Evolutionary conservation across 1,140 invertebrate species (phyloP), one percentile per base, ranked within the genome.

Genomic region (Drosophila sulfurigaster): DNA sequence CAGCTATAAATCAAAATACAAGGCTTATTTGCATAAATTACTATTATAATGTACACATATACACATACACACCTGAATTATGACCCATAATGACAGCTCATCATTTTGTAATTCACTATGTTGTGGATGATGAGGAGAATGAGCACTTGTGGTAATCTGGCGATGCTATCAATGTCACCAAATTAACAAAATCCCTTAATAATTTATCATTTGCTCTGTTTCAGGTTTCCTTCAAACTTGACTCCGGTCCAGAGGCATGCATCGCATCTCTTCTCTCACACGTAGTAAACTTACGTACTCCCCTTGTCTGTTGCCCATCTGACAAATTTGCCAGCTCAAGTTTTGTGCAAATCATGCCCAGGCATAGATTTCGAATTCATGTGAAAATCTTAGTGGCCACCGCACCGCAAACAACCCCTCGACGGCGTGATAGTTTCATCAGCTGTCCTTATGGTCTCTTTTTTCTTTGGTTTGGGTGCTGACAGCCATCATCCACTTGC

Each of bases 291-390:
- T 13, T 6, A 20, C 16, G n/a, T 32, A 1, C 38, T n/a, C 56
- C 7, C 6, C 16, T 13, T 7, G 15, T 16, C 10, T 46, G 20
- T 30, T 43, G 13, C 16, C 68, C 68, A 73, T 52, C 75, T 76
- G 75, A 87, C 82, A 86, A 86, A 87, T 86, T 87, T 87, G 82
- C 75, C 82, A 62, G 75, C 82, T 82, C 76, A 77, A 87, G 69
- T 74, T 90, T 91, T 91, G 65, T 91, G 87, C 88, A 91, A 91
- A 87, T 91, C 82, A 91, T 91, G 87, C 67, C 80, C 62, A 66
- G 86, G 85, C 85, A 87, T 82, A 90, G 87, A 90, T 90, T 90
- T 90, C 41, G 76, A 81, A 82, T 74, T 91, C 79, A 87, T 87
- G 82, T 82, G 83, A 78, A 87, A 77, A 75, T 88, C 83, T 75